Evolutionary conservation across 1,140 invertebrate species (phyloP).

Genomic region (Drosophila ananassae): DNA sequence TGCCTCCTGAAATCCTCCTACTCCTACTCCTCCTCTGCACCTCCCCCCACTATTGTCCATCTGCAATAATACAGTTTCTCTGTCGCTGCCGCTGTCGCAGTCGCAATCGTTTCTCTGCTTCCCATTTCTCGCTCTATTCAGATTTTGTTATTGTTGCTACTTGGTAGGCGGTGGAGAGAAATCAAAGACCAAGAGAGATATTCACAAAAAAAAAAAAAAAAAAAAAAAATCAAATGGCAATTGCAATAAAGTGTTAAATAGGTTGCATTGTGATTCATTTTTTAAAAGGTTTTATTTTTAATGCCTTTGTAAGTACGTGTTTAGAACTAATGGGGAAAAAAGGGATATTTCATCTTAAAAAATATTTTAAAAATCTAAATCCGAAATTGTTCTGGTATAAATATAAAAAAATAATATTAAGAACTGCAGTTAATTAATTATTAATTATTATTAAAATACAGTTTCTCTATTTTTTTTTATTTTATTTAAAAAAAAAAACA

Average conservation of each 20-base stretch:
- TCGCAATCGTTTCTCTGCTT: slow-evolving; percentile 16
- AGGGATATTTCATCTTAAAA: too few relatives aligned
- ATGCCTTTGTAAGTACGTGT: too few relatives aligned
- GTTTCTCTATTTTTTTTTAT: too few relatives aligned
- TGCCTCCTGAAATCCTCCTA: slow-evolving; percentile 3
- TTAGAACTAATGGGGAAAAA: too few relatives aligned
- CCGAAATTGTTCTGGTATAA: too few relatives aligned
- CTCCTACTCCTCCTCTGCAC: slow-evolving; percentile 3
- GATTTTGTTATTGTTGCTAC: slow-evolving; percentile 42
- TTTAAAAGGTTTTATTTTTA: too few relatives aligned
- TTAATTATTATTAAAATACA: too few relatives aligned
- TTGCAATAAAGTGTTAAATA: neutral
- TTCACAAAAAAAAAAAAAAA: neutral
- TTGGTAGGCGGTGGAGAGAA: neutral
- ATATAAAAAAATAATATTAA: too few relatives aligned
- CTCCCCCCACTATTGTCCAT: slow-evolving; percentile 25
- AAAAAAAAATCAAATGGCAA: slow-evolving; percentile 4
- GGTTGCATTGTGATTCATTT: too few relatives aligned
- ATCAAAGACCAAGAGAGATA: slow-evolving; percentile 2
- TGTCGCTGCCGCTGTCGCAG: slow-evolving; percentile 4
- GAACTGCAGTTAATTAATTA: too few relatives aligned
- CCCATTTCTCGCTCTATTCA: slow-evolving; percentile 20
- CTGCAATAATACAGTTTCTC: slow-evolving; percentile 39
- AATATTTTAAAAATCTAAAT: too few relatives aligned
- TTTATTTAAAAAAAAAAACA: too few relatives aligned